Evolutionary conservation across 2,888 invertebrate genomes (phyloP).

Genomic region (Gandaritis pyraliata): DNA sequence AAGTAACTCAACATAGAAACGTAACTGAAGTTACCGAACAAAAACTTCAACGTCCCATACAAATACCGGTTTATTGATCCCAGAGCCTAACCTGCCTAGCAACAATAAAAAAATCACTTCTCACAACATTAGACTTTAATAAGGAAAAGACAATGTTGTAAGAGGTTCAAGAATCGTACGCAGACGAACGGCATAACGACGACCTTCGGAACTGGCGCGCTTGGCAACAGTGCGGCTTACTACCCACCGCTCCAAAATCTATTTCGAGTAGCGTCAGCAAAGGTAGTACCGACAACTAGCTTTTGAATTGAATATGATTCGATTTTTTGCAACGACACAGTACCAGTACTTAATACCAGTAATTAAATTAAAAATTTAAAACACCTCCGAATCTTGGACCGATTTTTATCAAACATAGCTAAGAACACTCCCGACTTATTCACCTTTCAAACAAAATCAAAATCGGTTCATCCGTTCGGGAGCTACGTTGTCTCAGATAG

Average conservation of each 20-base stretch:
- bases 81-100: conserved; percentile 13
- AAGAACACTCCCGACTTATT: no score
- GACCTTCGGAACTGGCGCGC: conserved; percentile 50
- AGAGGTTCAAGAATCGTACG: conserved; percentile 37
- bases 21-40: background rate
- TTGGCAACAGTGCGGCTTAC: conserved; percentile 49
- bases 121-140: conserved; percentile 34
- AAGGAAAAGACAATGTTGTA: conserved; percentile 41
- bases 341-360: no score
- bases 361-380: no score
- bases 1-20: conserved; percentile 3
- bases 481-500: no score
- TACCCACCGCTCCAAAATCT: conserved; percentile 30
- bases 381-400: no score
- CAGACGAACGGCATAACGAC: conserved; percentile 25
- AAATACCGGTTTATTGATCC: conserved; percentile 17
- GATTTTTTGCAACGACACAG: background rate
- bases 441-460: no score
- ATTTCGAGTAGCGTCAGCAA: conserved; percentile 28
- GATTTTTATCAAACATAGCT: no score
- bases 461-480: no score
- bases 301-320: background rate
- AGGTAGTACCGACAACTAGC: conserved; percentile 18
- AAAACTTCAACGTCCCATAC: conserved; percentile 2
- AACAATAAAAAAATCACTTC: conserved; percentile 25